Percentiles rank a stretch among this genome's conserved stretches.
Conservation (phyloP, 2,888 invertebrate species). For the Eremobia ochroleuca region DNA sequence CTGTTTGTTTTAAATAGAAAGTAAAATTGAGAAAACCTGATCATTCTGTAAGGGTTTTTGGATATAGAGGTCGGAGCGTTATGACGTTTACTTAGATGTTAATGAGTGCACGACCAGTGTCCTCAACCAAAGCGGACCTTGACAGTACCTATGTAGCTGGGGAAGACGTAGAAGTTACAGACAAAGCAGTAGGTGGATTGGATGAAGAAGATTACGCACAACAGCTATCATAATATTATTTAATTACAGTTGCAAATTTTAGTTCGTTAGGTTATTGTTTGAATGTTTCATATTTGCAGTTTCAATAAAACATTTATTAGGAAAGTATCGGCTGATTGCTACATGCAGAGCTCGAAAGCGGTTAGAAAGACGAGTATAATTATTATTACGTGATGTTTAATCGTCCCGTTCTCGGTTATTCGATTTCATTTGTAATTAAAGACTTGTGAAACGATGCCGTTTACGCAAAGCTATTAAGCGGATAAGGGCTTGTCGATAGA, state of each 20-base stretch:
- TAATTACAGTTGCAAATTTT: neutral
- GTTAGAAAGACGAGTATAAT: conserved; percentile 61
- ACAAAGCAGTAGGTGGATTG: neutral
- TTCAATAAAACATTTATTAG: conserved; percentile 31
- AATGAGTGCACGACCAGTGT: conserved; percentile 28
- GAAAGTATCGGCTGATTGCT: conserved; percentile 37
- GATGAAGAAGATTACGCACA: neutral
- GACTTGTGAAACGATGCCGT: conserved; percentile 65
- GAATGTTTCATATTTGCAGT: conserved; percentile 15
- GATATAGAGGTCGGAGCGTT: neutral
- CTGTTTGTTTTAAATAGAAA: neutral
- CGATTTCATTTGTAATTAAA: conserved; percentile 72
- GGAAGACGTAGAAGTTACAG: conserved; percentile 14
- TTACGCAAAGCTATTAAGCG: conserved; percentile 75
- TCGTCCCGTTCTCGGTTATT: conserved; percentile 56
- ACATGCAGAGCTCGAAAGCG: conserved; percentile 47
- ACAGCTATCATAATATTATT: neutral
- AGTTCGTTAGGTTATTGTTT: neutral
- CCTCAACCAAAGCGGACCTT: conserved; percentile 22
- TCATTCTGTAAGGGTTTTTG: neutral
- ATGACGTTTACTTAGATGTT: conserved; percentile 16
- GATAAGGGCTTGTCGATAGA: conserved; percentile 71
- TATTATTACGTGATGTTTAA: conserved; percentile 60
- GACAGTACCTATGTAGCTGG: neutral
- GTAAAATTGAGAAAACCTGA: neutral